A percentile compares a stretch with the other conserved stretches of the same genome.
phyloP scores from a whole-genome alignment of 30 jellyfish, hydroid and myxozoan species.

The Hydra vulgaris region DNA sequence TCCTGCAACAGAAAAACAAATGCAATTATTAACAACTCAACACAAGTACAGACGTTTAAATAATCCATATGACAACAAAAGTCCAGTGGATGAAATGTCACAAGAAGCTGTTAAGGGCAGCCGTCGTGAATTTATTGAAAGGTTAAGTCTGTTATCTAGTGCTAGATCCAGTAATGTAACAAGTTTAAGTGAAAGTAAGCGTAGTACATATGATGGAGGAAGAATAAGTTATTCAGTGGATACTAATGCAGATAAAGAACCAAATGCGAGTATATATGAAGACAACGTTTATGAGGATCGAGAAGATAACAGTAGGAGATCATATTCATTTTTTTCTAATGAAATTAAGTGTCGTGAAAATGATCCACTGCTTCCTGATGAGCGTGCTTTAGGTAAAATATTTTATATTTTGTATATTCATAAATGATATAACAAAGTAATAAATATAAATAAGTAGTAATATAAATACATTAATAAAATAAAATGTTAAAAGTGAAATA shows the following conservation, averaged over 20 bases:
- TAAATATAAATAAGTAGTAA: no score
- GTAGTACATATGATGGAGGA: neutral
- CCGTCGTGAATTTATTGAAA: slow-evolving; percentile 17
- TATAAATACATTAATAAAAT: no score
- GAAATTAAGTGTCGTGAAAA: slow-evolving; percentile 13
- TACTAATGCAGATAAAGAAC: neutral
- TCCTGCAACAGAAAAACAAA: slow-evolving; percentile 8
- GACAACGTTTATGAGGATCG: neutral
- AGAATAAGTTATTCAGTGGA: neutral
- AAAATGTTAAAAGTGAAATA: no score
- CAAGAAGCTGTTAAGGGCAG: neutral
- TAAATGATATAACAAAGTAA: no score
- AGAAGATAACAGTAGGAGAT: slow-evolving; percentile 3
- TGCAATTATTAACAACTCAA: slow-evolving; percentile 1
- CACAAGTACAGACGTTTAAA: neutral
- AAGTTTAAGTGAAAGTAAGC: neutral
- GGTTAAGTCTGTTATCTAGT: slow-evolving; percentile 26
- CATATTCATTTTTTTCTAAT: neutral
- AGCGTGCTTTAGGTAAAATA: slow-evolving; percentile 4
- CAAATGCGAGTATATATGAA: neutral
- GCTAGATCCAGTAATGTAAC: slow-evolving; percentile 9
- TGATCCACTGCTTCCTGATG: slow-evolving; percentile 29
- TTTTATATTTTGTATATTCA: no score
- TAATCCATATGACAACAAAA: neutral
- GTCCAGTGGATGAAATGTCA: neutral